A percentile compares a stretch with the other conserved stretches of the same genome.
phyloP scores from a whole-genome alignment of 2,888 invertebrate species.

The Hypselothyrea guttata region DNA sequence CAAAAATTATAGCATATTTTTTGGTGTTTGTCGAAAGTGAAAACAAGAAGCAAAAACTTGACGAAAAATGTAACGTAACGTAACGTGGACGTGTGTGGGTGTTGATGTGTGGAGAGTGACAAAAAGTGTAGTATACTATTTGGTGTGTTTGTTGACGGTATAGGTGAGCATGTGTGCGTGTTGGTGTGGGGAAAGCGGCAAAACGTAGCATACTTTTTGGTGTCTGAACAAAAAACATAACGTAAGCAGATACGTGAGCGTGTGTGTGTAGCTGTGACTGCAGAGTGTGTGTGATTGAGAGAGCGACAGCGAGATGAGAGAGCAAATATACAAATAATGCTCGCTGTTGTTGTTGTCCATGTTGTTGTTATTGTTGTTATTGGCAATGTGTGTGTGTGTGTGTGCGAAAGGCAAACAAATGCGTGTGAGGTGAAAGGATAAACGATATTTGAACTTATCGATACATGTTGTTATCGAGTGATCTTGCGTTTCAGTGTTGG shows the following conservation, averaged over 20 bases:
- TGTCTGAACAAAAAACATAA: no score
- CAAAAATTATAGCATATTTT: constrained; percentile 12
- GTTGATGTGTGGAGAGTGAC: neutral
- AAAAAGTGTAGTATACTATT: constrained; percentile 1
- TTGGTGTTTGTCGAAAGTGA: neutral
- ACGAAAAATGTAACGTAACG: constrained; percentile 42
- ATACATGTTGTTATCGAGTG: constrained; percentile 1
- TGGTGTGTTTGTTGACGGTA: neutral
- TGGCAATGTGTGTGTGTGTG: constrained; percentile 1
- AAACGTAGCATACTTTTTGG: no score
- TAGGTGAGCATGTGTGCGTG: constrained; percentile 5
- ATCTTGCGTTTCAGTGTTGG: neutral
- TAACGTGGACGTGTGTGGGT: constrained; percentile 24
- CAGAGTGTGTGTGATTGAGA: no score
- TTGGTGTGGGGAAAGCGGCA: no score
- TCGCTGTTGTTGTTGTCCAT: constrained; percentile 4
- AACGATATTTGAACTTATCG: constrained; percentile 13
- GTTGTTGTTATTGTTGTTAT: no score
- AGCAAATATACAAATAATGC: no score
- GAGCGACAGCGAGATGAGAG: no score
- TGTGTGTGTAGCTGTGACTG: constrained; percentile 7
- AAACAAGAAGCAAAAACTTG: constrained; percentile 2
- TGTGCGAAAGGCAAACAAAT: constrained; percentile 31
- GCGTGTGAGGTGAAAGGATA: constrained; percentile 10
- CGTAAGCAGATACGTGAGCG: no score